phyloP scores from a whole-genome alignment of 2,113 vertebrate genomes.

The Mugil cephalus region DNA sequence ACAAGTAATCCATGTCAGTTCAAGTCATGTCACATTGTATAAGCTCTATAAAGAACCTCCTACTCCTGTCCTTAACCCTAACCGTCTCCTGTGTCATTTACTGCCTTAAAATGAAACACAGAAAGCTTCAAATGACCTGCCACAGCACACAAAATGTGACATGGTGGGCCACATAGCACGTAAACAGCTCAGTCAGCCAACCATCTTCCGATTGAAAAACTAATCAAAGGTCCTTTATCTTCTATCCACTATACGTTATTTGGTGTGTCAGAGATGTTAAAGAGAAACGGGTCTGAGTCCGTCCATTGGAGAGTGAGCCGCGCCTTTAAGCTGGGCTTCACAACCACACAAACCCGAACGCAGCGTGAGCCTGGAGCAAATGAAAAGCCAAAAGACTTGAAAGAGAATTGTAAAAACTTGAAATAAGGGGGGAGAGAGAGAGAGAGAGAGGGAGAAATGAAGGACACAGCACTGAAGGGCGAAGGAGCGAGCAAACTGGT shows the following conservation, averaged over 20 bases:
- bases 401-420: conserved; percentile 38
- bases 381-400: conserved; percentile 53
- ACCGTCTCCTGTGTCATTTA: no score
- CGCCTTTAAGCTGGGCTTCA: conserved; percentile 43
- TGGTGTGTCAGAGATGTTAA: conserved; percentile 42
- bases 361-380: conserved; percentile 47
- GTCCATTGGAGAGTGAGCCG: conserved; percentile 28
- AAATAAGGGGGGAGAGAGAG: conserved; percentile 4
- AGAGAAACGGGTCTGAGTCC: conserved; percentile 35
- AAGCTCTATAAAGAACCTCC: no score
- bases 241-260: conserved; percentile 28
- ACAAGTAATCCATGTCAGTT: no score
- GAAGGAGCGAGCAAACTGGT: not conserved
- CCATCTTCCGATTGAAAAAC: not conserved
- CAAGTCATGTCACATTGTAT: no score
- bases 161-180: no score
- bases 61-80: no score
- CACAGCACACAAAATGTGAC: no score
- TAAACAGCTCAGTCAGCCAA: no score
- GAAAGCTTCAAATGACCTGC: no score
- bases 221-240: conserved; percentile 25
- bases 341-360: conserved; percentile 48
- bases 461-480: not conserved
- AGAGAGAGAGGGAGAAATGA: conserved; percentile 7
- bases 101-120: no score